Percentiles rank a stretch among this genome's conserved stretches.
Conservation (phyloP, 2,113 vertebrate species). For the Centropus bengalensis region DNA sequence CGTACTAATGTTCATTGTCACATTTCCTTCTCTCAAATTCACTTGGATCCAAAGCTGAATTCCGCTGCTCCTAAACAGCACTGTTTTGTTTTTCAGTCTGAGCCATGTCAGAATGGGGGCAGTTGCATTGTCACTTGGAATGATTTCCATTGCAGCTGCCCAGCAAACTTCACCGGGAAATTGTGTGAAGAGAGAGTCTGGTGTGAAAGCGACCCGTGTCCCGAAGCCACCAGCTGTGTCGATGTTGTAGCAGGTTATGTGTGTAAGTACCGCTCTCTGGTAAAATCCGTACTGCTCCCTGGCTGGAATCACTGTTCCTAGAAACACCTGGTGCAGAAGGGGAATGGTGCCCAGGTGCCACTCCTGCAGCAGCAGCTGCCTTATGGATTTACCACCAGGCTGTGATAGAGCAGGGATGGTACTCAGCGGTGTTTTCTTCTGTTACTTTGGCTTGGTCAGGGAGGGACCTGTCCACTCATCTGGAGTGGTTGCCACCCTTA, state of each 20-base stretch:
- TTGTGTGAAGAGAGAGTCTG: conserved; percentile 88
- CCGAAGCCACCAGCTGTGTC: conserved; percentile 77
- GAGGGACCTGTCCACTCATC: background rate
- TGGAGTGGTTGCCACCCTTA: background rate
- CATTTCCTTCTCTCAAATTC: background rate
- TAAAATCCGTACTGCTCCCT: background rate
- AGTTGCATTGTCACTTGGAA: conserved; percentile 91
- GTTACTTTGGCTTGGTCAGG: background rate
- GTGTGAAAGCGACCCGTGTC: conserved; percentile 86
- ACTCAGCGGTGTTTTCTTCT: background rate
- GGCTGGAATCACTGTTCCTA: background rate
- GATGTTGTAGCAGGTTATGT: conserved; percentile 89
- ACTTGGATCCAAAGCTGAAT: background rate
- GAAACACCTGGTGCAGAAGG: background rate
- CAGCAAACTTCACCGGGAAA: conserved; percentile 84
- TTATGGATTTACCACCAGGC: background rate
- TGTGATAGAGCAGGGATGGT: background rate
- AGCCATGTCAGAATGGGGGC: conserved; percentile 88
- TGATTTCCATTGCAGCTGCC: conserved; percentile 89
- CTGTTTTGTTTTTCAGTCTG: conserved; percentile 71
- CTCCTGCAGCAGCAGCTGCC: background rate
- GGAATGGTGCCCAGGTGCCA: background rate
- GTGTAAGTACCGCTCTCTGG: conserved; percentile 81
- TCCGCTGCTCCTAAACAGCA: background rate
- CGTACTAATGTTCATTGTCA: background rate